Conservation (phyloP, 1,140 invertebrate species). For the Chionoecetes opilio region DNA sequence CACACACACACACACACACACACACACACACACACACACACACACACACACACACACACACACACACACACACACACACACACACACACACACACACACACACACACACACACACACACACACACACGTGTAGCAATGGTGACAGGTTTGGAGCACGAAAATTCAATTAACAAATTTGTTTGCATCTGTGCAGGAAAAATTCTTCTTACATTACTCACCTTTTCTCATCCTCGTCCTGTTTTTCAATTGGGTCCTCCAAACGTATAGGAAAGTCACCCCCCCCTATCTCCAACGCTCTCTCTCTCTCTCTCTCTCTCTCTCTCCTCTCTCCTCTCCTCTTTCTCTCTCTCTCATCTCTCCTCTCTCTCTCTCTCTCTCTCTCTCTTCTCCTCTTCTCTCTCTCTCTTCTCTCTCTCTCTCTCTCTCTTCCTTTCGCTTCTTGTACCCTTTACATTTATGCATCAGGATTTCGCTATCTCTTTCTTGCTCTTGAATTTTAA, state of each 20-base stretch:
- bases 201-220: neutral
- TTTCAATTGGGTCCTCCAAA: neutral
- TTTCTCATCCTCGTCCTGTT: neutral
- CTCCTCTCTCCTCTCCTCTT: too few species aligned
- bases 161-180: neutral
- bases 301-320: neutral
- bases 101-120: neutral
- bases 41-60: neutral
- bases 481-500: neutral
- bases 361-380: too few species aligned
- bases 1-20: slow-evolving; percentile 13
- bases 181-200: neutral
- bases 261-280: neutral
- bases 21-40: slow-evolving; percentile 1
- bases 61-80: slow-evolving; percentile 17
- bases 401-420: too few species aligned
- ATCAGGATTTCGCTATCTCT: neutral
- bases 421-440: neutral
- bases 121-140: neutral
- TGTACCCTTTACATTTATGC: too few species aligned
- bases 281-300: neutral
- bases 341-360: too few species aligned
- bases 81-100: neutral
- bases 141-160: neutral
- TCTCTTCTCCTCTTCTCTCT: too few species aligned